phyloP scores from a whole-genome alignment of 2,797 vertebrate genomes.

The Phataginus tricuspis region DNA sequence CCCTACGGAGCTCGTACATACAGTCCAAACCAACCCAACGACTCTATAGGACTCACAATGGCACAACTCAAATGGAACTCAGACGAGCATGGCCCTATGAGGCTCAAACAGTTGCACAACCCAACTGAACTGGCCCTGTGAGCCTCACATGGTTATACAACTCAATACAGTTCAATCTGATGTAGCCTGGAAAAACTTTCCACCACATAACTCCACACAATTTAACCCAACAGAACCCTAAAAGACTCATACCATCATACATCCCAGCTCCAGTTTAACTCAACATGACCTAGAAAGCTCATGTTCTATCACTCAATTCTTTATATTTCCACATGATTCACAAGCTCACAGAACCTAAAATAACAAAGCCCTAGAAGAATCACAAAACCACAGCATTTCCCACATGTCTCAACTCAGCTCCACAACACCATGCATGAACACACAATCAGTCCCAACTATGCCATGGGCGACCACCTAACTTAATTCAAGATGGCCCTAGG shows the following conservation, averaged over 20 bases:
- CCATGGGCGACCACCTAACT: not conserved
- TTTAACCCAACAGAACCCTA: not conserved
- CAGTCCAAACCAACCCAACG: not conserved
- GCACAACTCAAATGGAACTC: not conserved
- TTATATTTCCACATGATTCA: not conserved
- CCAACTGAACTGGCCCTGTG: not conserved
- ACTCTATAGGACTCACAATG: not conserved
- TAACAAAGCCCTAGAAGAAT: not conserved
- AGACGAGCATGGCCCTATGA: not conserved
- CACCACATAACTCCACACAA: not conserved
- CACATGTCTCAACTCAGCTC: not conserved
- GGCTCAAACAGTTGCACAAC: not conserved
- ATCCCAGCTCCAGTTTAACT: not conserved
- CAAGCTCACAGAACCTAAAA: conserved; percentile 53
- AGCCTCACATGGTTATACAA: not conserved
- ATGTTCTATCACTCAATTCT: not conserved
- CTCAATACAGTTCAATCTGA: not conserved
- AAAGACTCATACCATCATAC: not conserved
- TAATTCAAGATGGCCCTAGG: not conserved
- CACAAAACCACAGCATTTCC: not conserved
- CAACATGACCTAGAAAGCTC: not conserved
- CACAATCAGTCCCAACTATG: not conserved
- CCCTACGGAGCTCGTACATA: not conserved
- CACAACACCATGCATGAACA: not conserved
- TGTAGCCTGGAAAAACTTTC: not conserved